These are phyloP conservation scores for Trematomus bernacchii DNA, from an alignment of 2,797 vertebrate species.

Conservation along the genomic window DNA sequence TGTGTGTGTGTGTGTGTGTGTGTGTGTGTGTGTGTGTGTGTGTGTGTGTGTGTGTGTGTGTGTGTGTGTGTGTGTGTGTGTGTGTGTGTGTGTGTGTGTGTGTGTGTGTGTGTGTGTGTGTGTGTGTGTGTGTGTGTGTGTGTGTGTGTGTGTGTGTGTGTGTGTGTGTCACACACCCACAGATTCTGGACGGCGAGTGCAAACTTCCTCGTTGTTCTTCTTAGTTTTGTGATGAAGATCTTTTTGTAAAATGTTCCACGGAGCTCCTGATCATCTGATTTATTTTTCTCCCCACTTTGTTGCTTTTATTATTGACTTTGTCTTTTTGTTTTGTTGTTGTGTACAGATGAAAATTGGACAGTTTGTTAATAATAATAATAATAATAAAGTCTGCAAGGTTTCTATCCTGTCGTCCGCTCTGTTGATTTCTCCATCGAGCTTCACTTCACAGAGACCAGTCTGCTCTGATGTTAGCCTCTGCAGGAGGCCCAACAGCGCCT, in stretches of 20 bases:
- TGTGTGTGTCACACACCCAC: conserved; percentile 16
- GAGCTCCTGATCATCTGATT: conserved; percentile 77
- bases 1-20: conserved; percentile 11
- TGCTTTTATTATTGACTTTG: conserved; percentile 35
- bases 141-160: conserved; percentile 13
- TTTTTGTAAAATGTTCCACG: too few relatives aligned
- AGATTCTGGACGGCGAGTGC: conserved; percentile 24
- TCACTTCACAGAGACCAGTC: too few relatives aligned
- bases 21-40: conserved; percentile 14
- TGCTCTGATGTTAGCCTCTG: too few relatives aligned
- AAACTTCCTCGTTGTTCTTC: too few relatives aligned
- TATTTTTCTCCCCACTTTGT: not conserved
- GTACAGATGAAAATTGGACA: conserved; percentile 94
- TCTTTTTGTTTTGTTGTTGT: conserved; percentile 79
- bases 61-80: conserved; percentile 10
- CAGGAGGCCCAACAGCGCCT: too few relatives aligned
- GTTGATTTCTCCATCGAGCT: conserved; percentile 11
- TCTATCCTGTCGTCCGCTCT: conserved; percentile 73
- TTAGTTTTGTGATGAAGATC: too few relatives aligned
- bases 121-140: conserved; percentile 16
- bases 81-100: conserved; percentile 9
- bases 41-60: not conserved
- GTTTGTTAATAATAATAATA: conserved; percentile 98
- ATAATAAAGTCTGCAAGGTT: conserved; percentile 95
- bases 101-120: conserved; percentile 8